Percentiles rank a stretch among this genome's conserved stretches.
Conservation (phyloP, 2,113 vertebrate species). For the Hypanus sabinus region DNA sequence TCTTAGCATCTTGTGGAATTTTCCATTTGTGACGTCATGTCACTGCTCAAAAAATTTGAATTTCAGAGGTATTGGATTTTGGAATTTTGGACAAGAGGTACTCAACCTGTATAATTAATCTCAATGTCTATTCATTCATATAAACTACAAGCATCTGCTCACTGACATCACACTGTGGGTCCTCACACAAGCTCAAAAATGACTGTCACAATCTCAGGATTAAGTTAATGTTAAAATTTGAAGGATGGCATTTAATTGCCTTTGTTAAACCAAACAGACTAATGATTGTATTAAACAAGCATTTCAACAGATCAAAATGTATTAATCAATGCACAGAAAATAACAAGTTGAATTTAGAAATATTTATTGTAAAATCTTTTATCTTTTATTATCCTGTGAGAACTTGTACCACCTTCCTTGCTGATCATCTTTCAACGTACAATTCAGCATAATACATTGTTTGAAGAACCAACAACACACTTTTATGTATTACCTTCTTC, state of each 20-base stretch:
- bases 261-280: background rate
- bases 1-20: too few species aligned
- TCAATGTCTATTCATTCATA: background rate
- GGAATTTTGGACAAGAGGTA: too few species aligned
- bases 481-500: slow-evolving; percentile 68
- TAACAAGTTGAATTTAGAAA: background rate
- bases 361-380: background rate
- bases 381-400: background rate
- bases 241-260: background rate
- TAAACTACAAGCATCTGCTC: background rate
- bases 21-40: too few species aligned
- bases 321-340: background rate
- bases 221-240: background rate
- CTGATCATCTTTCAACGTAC: background rate
- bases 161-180: background rate
- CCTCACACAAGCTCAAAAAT: background rate
- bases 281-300: background rate
- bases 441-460: background rate
- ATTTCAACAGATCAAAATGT: background rate
- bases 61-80: too few species aligned
- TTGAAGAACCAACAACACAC: background rate
- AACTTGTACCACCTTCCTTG: background rate
- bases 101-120: background rate
- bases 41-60: too few species aligned
- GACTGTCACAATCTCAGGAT: background rate